These are phyloP conservation scores for Turritopsis rubra DNA, from an alignment of 30 jellyfish, hydroid and myxozoan genomes.

Conservation along the genomic window DNA sequence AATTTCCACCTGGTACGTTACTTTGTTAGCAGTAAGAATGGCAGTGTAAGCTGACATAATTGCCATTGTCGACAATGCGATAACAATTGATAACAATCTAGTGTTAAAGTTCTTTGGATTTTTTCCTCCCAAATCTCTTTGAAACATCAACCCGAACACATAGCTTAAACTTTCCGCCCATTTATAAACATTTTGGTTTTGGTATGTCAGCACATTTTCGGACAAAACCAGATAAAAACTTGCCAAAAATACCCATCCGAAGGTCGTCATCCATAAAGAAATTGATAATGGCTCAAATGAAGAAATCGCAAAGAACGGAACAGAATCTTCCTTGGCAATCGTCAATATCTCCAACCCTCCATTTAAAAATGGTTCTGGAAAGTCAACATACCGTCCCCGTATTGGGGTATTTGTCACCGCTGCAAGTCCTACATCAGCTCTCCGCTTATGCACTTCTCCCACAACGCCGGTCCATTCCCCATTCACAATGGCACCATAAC, in stretches of 20 bases:
- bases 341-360: slow-evolving; percentile 28
- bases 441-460: slow-evolving; percentile 42
- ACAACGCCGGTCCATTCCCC: slow-evolving; percentile 72
- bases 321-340: neutral
- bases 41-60: slow-evolving; percentile 70
- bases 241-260: slow-evolving; percentile 18
- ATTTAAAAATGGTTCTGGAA: slow-evolving; percentile 28
- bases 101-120: slow-evolving; percentile 48
- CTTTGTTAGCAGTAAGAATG: slow-evolving; percentile 53
- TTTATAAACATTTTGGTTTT: neutral
- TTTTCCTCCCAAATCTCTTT: slow-evolving; percentile 74
- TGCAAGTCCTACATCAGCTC: slow-evolving; percentile 62
- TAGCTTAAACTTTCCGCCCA: slow-evolving; percentile 55
- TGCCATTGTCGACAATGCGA: slow-evolving; percentile 50
- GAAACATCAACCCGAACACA: slow-evolving; percentile 58
- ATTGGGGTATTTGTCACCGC: slow-evolving; percentile 35
- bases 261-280: slow-evolving; percentile 11
- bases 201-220: slow-evolving; percentile 15
- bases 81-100: slow-evolving; percentile 38
- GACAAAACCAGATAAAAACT: slow-evolving; percentile 11
- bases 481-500: slow-evolving; percentile 42
- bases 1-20: slow-evolving; percentile 26
- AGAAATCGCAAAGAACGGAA: slow-evolving; percentile 1
- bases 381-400: slow-evolving; percentile 40
- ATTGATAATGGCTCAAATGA: slow-evolving; percentile 16